Base-by-base conservation (phyloP, 2,888 invertebrate genomes). In the Cephus runcator region DNA sequence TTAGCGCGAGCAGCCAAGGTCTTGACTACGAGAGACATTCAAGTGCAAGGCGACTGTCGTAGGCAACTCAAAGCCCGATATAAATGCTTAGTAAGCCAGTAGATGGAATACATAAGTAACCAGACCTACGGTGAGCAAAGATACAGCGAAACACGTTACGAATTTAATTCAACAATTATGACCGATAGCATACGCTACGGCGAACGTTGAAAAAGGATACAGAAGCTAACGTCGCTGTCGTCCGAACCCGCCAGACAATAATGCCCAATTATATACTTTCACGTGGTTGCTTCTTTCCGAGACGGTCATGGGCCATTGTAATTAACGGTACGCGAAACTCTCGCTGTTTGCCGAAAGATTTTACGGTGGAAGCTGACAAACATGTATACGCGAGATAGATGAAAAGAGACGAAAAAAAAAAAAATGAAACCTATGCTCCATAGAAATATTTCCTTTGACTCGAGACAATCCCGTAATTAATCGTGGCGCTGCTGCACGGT, bases 41-140 rank as follows among this genome's bases (percentile, higher is more conserved):
- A 71, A 71, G 71, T 71, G 71, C 71, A 71, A 71, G 71, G 71
- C 71, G 71, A 71, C 71, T 71, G 31, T 23, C 15, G 71, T 71
- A 31, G 31, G 1, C 71, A 31, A 71, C 12, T 34, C 33, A 31
- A 34, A 71, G 71, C 15, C 71, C 9, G 56, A 56, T 56, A 56
- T 56, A 56, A 23, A 9, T 23, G 56, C 56, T 23, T 23, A 23
- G 56, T 23, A 23, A 56, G 56, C 56, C 23, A 56, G 23, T 56
- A 56, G 23, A 23, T 23, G 23, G 23, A 56, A 56, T 56, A 56
- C 23, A 1, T 23, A 56, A 56, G 56, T 23, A 56, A 56, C 23
- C 56, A 56, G 56, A 23, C 2, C 9, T 56, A 56, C 56, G 23
- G 23, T 9, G 6, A 56, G 56, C 9, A 56, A 23, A 56, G 56